A percentile compares a stretch with the other conserved stretches of the same genome.
phyloP scores from a whole-genome alignment of 2,797 vertebrate genomes.

The Steatocranus sp. region DNA sequence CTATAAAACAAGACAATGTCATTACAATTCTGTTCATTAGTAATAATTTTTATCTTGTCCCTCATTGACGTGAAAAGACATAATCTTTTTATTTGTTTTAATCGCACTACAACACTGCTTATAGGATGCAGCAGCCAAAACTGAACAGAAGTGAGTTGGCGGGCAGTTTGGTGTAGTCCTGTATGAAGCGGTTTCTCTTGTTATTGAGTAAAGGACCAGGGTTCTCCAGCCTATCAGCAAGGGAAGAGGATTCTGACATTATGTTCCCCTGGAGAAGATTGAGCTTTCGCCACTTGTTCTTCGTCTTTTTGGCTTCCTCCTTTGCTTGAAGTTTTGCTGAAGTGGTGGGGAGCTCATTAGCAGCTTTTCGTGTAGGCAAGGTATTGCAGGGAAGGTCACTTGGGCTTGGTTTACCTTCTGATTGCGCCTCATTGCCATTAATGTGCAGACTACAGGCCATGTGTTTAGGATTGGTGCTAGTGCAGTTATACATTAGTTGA shows the following conservation, averaged over 20 bases:
- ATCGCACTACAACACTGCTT: conserved; percentile 1
- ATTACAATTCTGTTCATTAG: background rate
- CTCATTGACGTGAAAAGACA: background rate
- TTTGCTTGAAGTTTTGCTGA: conserved; percentile 58
- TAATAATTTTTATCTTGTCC: background rate
- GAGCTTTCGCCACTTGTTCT: conserved; percentile 59
- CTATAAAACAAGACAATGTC: background rate
- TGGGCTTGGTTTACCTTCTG: conserved; percentile 59
- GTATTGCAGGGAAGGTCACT: conserved; percentile 56
- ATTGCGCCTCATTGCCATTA: conserved; percentile 57
- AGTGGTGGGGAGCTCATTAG: conserved; percentile 25
- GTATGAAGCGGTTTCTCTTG: conserved; percentile 70
- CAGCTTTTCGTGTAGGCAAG: conserved; percentile 51
- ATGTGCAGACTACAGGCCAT: conserved; percentile 66
- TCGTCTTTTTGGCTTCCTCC: conserved; percentile 69
- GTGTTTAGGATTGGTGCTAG: conserved; percentile 60
- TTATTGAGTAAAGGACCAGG: conserved; percentile 46
- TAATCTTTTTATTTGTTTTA: background rate
- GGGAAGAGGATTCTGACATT: conserved; percentile 19
- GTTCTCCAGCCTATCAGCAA: conserved; percentile 52
- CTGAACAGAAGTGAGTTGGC: conserved; percentile 68
- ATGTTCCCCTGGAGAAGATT: conserved; percentile 48
- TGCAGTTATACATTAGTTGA: background rate
- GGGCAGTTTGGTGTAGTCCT: conserved; percentile 70
- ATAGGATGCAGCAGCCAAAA: conserved; percentile 68